Conservation (phyloP, 1,140 invertebrate species). For the Archivesica marissinica region DNA sequence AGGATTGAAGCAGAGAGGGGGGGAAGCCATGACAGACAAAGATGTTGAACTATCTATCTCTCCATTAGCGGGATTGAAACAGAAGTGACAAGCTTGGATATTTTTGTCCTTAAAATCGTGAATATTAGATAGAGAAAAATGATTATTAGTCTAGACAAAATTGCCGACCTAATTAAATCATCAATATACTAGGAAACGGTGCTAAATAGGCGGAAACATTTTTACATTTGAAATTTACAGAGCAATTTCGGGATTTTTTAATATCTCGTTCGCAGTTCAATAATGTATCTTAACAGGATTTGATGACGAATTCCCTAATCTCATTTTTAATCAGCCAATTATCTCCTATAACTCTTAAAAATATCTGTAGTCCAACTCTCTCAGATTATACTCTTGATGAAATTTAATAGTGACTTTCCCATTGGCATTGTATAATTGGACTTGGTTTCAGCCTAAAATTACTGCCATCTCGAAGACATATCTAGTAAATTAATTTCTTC, state of each 20-base stretch:
- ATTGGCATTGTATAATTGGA: not conserved
- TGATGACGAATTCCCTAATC: too few species aligned
- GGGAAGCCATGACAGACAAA: not conserved
- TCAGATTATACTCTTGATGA: conserved; percentile 11
- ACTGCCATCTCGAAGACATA: not conserved
- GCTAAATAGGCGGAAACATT: too few species aligned
- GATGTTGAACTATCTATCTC: not conserved
- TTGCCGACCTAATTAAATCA: too few species aligned
- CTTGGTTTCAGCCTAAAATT: not conserved
- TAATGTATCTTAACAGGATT: too few species aligned
- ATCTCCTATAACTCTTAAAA: not conserved
- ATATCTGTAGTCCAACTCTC: not conserved
- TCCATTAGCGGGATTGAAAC: not conserved
- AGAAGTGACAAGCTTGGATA: conserved; percentile 6
- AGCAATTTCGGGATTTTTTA: too few species aligned
- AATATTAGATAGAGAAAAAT: not conserved
- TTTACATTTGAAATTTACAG: too few species aligned
- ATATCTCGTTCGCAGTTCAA: too few species aligned
- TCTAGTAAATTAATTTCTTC: not conserved
- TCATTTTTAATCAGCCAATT: conserved; percentile 2
- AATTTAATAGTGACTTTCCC: not conserved
- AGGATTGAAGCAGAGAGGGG: too few species aligned
- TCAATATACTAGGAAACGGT: too few species aligned
- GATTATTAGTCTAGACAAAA: conserved; percentile 5
- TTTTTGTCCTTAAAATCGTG: not conserved